phyloP scores from a whole-genome alignment of 2,888 invertebrate genomes.

The Callosobruchus maculatus region DNA sequence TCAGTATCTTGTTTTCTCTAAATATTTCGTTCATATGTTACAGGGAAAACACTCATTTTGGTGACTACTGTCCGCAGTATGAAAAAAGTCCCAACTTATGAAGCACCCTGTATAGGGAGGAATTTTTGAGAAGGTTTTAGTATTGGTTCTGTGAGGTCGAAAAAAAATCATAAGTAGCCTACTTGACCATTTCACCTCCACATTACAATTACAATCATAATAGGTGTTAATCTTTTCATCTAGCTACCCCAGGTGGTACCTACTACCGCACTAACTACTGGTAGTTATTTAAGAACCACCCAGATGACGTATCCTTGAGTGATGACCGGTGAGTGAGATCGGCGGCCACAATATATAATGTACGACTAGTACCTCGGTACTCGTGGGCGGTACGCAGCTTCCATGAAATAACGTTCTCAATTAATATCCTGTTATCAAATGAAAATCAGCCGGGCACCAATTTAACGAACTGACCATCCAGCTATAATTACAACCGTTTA shows the following conservation, averaged over 20 bases:
- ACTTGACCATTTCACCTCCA: not conserved
- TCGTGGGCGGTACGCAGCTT: conserved; percentile 32
- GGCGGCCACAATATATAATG: not conserved
- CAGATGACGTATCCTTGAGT: not conserved
- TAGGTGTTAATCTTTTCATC: not conserved
- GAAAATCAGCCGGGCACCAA: conserved; percentile 38
- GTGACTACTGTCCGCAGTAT: too few species aligned
- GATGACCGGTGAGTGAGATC: not conserved
- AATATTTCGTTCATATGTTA: too few species aligned
- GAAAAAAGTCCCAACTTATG: too few species aligned
- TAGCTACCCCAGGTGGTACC: not conserved
- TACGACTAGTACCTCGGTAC: conserved; percentile 1
- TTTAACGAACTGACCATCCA: conserved; percentile 34
- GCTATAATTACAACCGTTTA: conserved; percentile 47
- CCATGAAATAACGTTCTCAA: conserved; percentile 41
- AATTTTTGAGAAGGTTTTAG: too few species aligned
- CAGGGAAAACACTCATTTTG: too few species aligned
- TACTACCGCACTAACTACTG: not conserved
- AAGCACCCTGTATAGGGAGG: too few species aligned
- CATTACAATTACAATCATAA: too few species aligned
- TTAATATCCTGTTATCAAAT: conserved; percentile 43
- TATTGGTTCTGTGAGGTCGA: too few species aligned
- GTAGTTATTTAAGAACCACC: not conserved
- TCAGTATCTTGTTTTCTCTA: too few species aligned
- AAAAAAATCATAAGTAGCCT: too few species aligned